Conservation (phyloP, 2,797 vertebrate genomes). For the Saxicola maurus region DNA sequence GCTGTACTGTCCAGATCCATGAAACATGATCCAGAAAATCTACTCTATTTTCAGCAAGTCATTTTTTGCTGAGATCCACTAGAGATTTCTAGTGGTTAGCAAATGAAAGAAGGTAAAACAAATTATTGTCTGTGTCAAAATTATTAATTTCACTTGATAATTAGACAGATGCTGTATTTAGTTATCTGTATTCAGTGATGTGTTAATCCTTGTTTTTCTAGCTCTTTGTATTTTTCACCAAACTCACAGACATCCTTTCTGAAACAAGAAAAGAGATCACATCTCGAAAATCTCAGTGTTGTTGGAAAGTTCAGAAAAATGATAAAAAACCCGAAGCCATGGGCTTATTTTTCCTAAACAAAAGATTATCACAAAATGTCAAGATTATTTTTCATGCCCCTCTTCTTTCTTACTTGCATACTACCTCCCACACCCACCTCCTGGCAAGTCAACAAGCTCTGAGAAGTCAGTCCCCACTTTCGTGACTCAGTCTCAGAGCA, state of each 20-base stretch:
- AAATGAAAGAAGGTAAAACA: neutral
- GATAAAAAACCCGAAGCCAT: neutral
- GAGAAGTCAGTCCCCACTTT: conserved; percentile 19
- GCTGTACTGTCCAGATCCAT: neutral
- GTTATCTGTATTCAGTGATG: neutral
- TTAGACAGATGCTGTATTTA: neutral
- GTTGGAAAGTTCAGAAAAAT: neutral
- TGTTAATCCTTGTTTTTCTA: neutral
- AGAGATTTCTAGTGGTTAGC: neutral
- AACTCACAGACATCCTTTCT: neutral
- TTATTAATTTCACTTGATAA: neutral
- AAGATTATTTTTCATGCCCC: neutral
- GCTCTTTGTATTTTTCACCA: neutral
- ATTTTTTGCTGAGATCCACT: neutral
- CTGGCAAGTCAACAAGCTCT: conserved; percentile 18
- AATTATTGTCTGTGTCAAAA: neutral
- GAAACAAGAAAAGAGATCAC: neutral
- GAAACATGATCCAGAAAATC: neutral
- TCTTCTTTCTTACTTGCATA: neutral
- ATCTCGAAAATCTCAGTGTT: neutral
- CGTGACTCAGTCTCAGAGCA: conserved; percentile 18
- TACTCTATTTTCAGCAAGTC: neutral
- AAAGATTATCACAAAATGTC: neutral
- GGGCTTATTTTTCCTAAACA: neutral
- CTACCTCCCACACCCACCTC: conserved; percentile 31